Conservation (phyloP, 1,140 invertebrate species). For the Diachasmimorpha longicaudata region DNA sequence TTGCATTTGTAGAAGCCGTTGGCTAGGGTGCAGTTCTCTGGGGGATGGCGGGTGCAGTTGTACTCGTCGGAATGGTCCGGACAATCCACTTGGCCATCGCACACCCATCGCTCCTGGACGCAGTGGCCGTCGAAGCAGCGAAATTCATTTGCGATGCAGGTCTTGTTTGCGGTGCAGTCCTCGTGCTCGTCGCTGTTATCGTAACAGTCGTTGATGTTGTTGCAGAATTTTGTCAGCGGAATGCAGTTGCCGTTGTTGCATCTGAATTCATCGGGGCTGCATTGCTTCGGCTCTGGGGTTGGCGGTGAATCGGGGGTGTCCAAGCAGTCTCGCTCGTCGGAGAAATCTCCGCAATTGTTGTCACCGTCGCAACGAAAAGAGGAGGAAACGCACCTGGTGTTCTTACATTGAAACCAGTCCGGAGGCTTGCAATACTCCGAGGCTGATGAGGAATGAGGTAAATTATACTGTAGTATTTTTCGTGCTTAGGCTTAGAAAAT, state of each 20-base stretch:
- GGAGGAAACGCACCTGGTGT: constrained; percentile 56
- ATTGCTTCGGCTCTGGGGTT: not conserved
- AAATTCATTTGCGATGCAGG: not conserved
- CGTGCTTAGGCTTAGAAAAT: no score
- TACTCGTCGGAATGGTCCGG: not conserved
- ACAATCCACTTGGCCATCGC: not conserved
- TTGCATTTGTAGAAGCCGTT: constrained; percentile 65
- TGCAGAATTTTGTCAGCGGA: constrained; percentile 78
- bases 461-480: no score
- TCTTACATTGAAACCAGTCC: constrained; percentile 48
- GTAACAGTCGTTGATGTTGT: constrained; percentile 74
- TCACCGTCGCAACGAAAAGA: constrained; percentile 59
- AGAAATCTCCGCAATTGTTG: constrained; percentile 63
- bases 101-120: not conserved
- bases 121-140: not conserved
- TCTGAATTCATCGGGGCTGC: constrained; percentile 37
- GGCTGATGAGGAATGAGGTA: not conserved
- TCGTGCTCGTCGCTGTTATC: constrained; percentile 79
- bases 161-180: constrained; percentile 28
- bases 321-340: constrained; percentile 54
- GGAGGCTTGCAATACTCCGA: constrained; percentile 1
- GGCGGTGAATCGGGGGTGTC: not conserved
- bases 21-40: constrained; percentile 55
- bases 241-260: constrained; percentile 75
- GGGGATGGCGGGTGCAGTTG: constrained; percentile 27